A percentile compares a stretch with the other conserved stretches of the same genome.
These are phyloP conservation scores for Lagopus muta DNA, from an alignment of 2,113 vertebrate species.

Conservation along the genomic window DNA sequence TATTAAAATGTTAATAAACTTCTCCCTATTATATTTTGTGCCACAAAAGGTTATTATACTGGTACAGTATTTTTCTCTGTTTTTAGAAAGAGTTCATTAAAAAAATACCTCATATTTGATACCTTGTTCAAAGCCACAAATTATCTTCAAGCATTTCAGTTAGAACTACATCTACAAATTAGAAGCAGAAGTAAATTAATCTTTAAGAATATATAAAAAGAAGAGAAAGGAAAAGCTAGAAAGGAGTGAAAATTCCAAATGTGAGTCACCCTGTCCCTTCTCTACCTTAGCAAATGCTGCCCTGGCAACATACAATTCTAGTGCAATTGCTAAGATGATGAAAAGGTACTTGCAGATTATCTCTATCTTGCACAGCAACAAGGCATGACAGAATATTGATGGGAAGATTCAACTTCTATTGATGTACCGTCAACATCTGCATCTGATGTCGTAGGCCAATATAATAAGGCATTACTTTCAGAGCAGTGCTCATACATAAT, in stretches of 20 bases:
- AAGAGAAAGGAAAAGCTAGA: background rate
- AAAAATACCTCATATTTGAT: background rate
- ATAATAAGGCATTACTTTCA: too few species aligned
- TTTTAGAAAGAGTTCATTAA: background rate
- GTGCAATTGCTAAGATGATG: background rate
- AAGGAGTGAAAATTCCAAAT: background rate
- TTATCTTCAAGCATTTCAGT: background rate
- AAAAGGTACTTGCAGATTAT: background rate
- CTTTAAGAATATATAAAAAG: background rate
- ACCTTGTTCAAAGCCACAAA: background rate
- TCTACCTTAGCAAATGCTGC: background rate
- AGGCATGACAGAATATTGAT: too few species aligned
- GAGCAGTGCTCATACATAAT: too few species aligned
- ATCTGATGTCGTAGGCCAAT: too few species aligned
- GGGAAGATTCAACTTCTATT: too few species aligned
- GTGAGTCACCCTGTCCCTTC: background rate
- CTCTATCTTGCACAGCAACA: background rate
- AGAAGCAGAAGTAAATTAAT: fast-evolving
- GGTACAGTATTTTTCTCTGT: background rate
- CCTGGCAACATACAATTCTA: background rate
- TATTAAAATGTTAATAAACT: background rate
- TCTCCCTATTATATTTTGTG: background rate
- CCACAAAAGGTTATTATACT: background rate
- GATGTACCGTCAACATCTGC: too few species aligned
- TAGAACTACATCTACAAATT: background rate